These are phyloP conservation scores for Philhelius pedissequus DNA, from an alignment of 2,888 invertebrate species.

Conservation along the genomic window DNA sequence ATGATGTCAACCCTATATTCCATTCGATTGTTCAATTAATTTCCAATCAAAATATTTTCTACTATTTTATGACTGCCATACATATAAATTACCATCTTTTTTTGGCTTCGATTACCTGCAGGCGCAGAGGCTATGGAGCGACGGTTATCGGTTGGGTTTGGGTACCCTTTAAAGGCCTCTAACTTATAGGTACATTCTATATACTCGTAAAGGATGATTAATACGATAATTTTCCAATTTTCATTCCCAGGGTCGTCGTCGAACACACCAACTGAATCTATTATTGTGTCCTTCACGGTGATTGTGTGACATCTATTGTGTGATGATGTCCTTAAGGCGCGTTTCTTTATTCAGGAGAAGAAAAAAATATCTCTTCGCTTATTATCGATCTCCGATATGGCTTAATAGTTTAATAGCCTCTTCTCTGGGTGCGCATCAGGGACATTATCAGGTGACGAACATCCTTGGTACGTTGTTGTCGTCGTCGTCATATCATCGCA, in stretches of 20 bases:
- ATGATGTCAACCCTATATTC: conserved; percentile 54
- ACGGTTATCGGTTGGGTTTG: background rate
- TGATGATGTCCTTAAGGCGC: conserved; percentile 47
- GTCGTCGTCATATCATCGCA: background rate
- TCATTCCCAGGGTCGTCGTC: conserved; percentile 50
- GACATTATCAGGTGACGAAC: conserved; percentile 56
- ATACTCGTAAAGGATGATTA: background rate
- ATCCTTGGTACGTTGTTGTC: conserved; percentile 37
- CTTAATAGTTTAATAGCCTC: conserved; percentile 44
- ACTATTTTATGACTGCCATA: conserved; percentile 54
- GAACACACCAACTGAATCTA: background rate
- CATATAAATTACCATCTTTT: conserved; percentile 54
- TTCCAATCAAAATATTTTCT: conserved; percentile 69
- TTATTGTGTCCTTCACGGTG: conserved; percentile 58
- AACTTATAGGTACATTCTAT: background rate
- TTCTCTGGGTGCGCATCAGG: background rate
- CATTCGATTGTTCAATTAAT: conserved; percentile 62
- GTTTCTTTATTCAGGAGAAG: conserved; percentile 32
- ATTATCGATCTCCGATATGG: conserved; percentile 54
- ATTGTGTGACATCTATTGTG: conserved; percentile 61
- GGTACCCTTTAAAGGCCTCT: background rate
- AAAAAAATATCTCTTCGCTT: conserved; percentile 19
- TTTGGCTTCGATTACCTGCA: conserved; percentile 29
- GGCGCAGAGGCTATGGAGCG: background rate
- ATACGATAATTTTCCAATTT: conserved; percentile 19